Base-by-base conservation (phyloP, 2,797 vertebrate species). In the Propithecus perrieri region DNA sequence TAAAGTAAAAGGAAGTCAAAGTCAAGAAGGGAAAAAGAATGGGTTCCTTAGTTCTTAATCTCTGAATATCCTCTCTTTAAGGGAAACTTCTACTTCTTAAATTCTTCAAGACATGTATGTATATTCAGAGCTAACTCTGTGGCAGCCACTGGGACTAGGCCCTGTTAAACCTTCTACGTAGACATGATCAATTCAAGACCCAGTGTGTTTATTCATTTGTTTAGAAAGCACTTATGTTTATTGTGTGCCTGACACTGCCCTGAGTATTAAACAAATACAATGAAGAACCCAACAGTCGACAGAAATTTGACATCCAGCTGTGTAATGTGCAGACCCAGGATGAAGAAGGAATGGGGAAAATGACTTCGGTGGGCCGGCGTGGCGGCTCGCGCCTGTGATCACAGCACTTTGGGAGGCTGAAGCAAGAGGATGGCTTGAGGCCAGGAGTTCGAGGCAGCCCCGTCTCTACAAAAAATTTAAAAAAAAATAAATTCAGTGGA, bases 361-460 rank as follows among this genome's bases (percentile, higher is more conserved):
- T 6, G 1, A 5, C 18, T 8, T 6, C 4, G 11, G 2, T 9
- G 15, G n/a, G 33, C 63, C 17, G 33, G 33, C 15, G 0, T 17
- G 1, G 63, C n/a, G 63, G 33, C 63, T n/a, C 33, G 14, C 4
- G 7, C 63, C 15, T 65, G 63, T 65, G 7, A 35, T n/a, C 33
- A 20, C 17, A 65, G 26, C 7, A 65, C 63, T 65, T n/a, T 65
- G 63, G 33, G 33, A 65, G 63, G 33, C 63, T n/a, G n/a, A 65
- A 8, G 33, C 3, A 33, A 30, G 63, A 65, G 63, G 63, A n/a
- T n/a, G 15, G 33, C 63, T 18, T n/a, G 33, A 18, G 17, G 7
- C 63, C 63, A 65, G 17, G 63, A n/a, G 33, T 65, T n/a, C 1
- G 4, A 4, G 33, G 33, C 17, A n/a, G 15, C 33, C 15, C 33